Conservation (phyloP, 2,113 vertebrate genomes). For the Corythaeola cristata region DNA sequence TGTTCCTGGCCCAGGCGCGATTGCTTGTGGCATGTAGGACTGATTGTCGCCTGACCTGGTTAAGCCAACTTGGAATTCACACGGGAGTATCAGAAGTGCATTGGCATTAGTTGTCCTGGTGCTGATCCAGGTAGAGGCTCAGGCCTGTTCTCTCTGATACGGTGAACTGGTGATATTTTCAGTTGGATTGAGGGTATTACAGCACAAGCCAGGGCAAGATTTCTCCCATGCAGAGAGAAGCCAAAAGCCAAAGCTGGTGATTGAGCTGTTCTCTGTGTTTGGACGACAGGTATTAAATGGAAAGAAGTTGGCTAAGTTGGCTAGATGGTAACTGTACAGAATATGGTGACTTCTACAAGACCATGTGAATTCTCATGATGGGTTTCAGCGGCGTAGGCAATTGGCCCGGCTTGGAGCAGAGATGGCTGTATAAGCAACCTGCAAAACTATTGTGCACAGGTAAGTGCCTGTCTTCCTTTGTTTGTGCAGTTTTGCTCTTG, state of each 20-base stretch:
- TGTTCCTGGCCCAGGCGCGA: neutral
- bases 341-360: neutral
- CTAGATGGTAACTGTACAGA: neutral
- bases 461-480: neutral
- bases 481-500: neutral
- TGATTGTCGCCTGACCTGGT: neutral
- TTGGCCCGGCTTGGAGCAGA: neutral
- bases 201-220: neutral
- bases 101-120: neutral
- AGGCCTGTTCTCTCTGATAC: neutral
- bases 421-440: neutral
- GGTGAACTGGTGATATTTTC: neutral
- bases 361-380: neutral
- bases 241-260: neutral
- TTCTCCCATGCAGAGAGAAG: neutral
- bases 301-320: neutral
- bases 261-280: neutral
- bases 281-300: neutral
- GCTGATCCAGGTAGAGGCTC: neutral
- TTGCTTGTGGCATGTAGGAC: neutral
- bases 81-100: neutral
- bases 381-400: neutral
- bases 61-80: neutral
- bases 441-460: neutral
- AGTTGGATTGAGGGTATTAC: neutral